Evolutionary conservation across 2,797 vertebrate species (phyloP), one percentile per base, ranked within the genome.

Genomic region (Tympanoctomys barrerae): DNA sequence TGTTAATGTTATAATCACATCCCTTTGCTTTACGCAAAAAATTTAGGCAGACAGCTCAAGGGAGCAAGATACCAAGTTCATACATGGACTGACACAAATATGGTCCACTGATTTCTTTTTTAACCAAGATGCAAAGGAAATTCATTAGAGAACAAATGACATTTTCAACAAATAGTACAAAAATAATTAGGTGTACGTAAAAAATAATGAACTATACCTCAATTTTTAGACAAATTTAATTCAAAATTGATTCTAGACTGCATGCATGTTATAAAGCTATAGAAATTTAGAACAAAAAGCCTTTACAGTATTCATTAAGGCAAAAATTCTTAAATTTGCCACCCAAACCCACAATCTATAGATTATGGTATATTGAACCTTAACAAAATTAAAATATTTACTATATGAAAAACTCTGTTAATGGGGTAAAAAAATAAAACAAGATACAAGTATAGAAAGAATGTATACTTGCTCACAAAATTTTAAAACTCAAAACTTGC

Each of bases 21-120:
- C 21, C 66, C 9, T 73, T 22, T 87, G 62, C 52, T 83, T 68
- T 33, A 77, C 16, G 14, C 78, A 87, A 95, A 95, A 94, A 90
- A 54, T 14, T 31, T 66, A 66, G 68, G 73, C 59, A 77, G 39
- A 83, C 39, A 59, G 68, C 26, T 73, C 22, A 90, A 73, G 52
- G 52, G n/a, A 79, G 24, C 26, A 80, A 28, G 42, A 33, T 83
- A 77, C 59, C 33, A 82, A 52, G 11, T 88, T 77, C 70, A 92
- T 39, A 42, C 68, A 91, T 13, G 5, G 42, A 68, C 7, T 26
- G n/a, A 83, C 19, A 49, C 83, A 77, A n/a, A 70, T 87, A 61
- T 9, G 26, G 24, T 70, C 19, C 68, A 61, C 75, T 83, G 89
- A 75, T 49, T 54, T 54, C 14, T 54, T 77, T 61, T 91, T 78